Evolutionary conservation across 1,140 invertebrate genomes (phyloP).

Genomic region (Calliopsis andreniformis): DNA sequence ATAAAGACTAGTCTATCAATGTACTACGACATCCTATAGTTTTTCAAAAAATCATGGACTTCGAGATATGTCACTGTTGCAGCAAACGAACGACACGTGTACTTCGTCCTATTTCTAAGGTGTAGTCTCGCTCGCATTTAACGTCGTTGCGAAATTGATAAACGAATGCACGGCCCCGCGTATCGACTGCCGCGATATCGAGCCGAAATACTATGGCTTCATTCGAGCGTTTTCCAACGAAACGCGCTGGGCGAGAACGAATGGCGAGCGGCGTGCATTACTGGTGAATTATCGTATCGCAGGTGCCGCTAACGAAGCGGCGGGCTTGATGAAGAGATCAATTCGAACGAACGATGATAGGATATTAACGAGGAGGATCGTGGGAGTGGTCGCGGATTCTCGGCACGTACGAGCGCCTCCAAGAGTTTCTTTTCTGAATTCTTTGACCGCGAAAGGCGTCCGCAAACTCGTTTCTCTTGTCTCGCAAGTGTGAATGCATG

Average conservation of each 20-base stretch:
- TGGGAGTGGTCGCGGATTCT: slow-evolving; percentile 29
- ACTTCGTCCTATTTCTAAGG: too few species aligned
- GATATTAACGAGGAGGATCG: slow-evolving; percentile 12
- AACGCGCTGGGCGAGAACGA: neutral
- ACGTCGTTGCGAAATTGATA: slow-evolving; percentile 20
- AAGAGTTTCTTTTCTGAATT: slow-evolving; percentile 33
- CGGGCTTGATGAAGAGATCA: slow-evolving; percentile 19
- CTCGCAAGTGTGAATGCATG: slow-evolving; percentile 26
- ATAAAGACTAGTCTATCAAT: too few species aligned
- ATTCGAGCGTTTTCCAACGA: too few species aligned
- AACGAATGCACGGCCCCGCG: slow-evolving; percentile 12
- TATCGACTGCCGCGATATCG: too few species aligned
- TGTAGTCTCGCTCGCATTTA: too few species aligned
- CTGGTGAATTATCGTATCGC: neutral
- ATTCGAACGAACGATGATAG: slow-evolving; percentile 15
- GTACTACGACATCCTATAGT: too few species aligned
- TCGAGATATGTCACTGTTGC: too few species aligned
- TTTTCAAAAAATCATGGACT: too few species aligned
- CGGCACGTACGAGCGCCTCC: neutral
- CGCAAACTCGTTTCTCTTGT: slow-evolving; percentile 36
- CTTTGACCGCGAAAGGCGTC: slow-evolving; percentile 39
- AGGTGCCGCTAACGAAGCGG: neutral
- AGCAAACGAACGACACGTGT: too few species aligned
- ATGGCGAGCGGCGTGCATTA: neutral
- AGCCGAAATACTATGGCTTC: too few species aligned